Evolutionary conservation across 2,797 vertebrate genomes (phyloP), one percentile per base, ranked within the genome.

Genomic region (Coregonus suidteri): DNA sequence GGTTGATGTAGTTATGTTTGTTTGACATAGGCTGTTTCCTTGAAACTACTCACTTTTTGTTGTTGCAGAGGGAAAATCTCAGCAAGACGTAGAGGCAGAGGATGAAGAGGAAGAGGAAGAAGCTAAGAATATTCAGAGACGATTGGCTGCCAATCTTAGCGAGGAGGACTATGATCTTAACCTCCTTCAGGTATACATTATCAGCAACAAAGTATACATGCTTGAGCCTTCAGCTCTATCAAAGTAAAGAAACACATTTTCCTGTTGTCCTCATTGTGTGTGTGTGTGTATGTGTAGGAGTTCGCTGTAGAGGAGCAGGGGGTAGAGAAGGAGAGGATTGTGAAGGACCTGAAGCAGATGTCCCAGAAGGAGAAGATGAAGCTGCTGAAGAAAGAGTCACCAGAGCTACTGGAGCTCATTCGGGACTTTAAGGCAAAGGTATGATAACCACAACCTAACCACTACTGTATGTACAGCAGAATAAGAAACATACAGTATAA

Each of bases 161-260:
- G 98, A 99, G 79, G 98, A 99, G 4, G 98, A 99, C 82, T 98
- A 96, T 0, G 97, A 97, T 79, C 88, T 99, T 37, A 95, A 93
- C 77, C 88, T 97, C 81, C 93, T 99, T 13, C 91, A 95, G 93
- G 94, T 95, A 88, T 83, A 51, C 9, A 15, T 47, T 1, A 4
- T 41, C 6, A 67, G 65, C 31, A 34, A 31, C 31, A 35, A 67
- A 67, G 1, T 16, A 67, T 31, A 16, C 65, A 34, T 34, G 4
- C 30, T 66, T 14, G 14, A 34, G 25, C 66, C 31, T 15, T 64
- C 30, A n/a, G 62, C 20, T 56, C 2, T 0, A n/a, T 9, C 73
- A 0, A 25, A 75, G 0, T n/a, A 16, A 62, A 11, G 25, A 13
- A 16, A 73, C n/a, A 25, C 0, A 47, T n/a, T 1, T 13, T 47